These are phyloP conservation scores for Brotula barbata DNA, from an alignment of 2,797 vertebrate species.

Conservation along the genomic window DNA sequence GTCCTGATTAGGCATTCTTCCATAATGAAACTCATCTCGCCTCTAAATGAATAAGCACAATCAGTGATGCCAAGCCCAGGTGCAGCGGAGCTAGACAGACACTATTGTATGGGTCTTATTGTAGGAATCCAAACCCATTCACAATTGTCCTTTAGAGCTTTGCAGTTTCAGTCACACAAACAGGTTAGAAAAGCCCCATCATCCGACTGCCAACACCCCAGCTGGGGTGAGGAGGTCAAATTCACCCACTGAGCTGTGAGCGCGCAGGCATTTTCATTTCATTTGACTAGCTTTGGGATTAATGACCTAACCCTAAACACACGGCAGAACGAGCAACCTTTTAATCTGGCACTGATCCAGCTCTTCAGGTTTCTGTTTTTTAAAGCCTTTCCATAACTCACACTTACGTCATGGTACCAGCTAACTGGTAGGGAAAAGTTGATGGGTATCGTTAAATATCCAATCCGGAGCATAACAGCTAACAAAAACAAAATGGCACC, in stretches of 20 bases:
- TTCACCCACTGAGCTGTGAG: constrained; percentile 27
- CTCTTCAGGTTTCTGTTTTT: constrained; percentile 26
- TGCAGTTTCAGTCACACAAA: constrained; percentile 47
- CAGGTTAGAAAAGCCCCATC: constrained; percentile 48
- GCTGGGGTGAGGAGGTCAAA: constrained; percentile 56
- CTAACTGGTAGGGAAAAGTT: constrained; percentile 49
- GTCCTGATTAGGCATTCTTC: constrained; percentile 32
- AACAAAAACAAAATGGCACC: constrained; percentile 44
- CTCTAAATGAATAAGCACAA: constrained; percentile 43
- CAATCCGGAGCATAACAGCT: constrained; percentile 44
- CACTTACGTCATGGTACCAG: constrained; percentile 54
- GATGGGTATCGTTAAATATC: constrained; percentile 64
- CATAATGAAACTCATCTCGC: constrained; percentile 50
- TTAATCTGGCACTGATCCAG: constrained; percentile 33
- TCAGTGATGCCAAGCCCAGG: constrained; percentile 57
- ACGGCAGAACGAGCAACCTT: constrained; percentile 26
- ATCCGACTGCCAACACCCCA: constrained; percentile 48
- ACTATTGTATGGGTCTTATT: constrained; percentile 48
- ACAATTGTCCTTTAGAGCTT: constrained; percentile 54
- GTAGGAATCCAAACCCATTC: constrained; percentile 54
- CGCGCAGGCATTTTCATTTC: constrained; percentile 19
- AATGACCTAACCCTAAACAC: constrained; percentile 29
- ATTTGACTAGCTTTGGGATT: constrained; percentile 23
- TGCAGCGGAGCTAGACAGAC: constrained; percentile 56
- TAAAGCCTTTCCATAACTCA: constrained; percentile 52